Conservation (phyloP, 2,888 invertebrate species). For the Vandiemenella viatica region DNA sequence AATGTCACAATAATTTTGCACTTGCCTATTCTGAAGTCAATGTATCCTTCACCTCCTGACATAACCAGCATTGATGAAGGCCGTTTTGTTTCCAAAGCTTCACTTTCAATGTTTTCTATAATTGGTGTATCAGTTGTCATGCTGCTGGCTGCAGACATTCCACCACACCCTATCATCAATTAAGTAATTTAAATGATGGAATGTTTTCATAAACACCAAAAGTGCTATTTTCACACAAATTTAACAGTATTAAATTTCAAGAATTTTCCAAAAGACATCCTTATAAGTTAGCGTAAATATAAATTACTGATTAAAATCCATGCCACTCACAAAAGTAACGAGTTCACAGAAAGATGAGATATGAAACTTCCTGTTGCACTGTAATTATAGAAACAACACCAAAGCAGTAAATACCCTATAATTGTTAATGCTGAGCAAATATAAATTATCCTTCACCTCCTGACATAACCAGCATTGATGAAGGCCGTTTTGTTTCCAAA, state of each 20-base stretch:
- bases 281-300: no score
- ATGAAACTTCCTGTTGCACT: constrained; percentile 19
- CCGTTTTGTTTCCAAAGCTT: constrained; percentile 26
- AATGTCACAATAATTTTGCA: constrained; percentile 18
- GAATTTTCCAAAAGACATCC: no score
- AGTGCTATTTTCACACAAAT: constrained; percentile 1
- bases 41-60: constrained; percentile 97
- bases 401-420: no score
- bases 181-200: neutral
- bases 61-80: constrained; percentile 79
- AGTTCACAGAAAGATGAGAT: no score
- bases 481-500: constrained; percentile 28
- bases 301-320: no score
- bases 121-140: constrained; percentile 19
- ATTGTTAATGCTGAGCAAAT: no score
- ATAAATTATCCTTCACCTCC: constrained; percentile 99
- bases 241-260: no score
- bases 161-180: constrained; percentile 22
- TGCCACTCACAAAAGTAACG: no score
- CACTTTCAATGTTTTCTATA: constrained; percentile 19
- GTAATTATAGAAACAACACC: no score
- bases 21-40: constrained; percentile 94
- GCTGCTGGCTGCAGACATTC: constrained; percentile 23
- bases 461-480: constrained; percentile 88
- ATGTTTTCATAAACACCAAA: neutral